Percentiles rank a stretch among this genome's conserved stretches.
phyloP scores from a whole-genome alignment of 2,888 invertebrate species.

The Mongoloraphidia duomilia region DNA sequence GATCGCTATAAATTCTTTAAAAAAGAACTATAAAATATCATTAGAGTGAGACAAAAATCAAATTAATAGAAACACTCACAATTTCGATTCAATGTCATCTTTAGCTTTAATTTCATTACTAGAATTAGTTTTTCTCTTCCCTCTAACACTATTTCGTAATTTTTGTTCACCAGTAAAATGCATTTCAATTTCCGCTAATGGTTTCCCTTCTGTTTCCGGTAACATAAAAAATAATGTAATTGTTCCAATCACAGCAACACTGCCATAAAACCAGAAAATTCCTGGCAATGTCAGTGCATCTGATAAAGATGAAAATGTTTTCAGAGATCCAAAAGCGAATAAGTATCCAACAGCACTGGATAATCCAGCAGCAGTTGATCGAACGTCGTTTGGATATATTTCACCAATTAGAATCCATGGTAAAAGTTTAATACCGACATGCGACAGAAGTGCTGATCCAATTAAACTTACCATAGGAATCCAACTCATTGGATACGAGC shows the following conservation, averaged over 20 bases:
- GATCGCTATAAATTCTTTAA: too few relatives aligned
- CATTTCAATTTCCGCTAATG: slow-evolving; percentile 52
- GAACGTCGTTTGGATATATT: slow-evolving; percentile 51
- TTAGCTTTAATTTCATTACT: neutral
- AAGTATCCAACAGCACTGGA: slow-evolving; percentile 61
- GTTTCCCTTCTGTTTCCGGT: slow-evolving; percentile 74
- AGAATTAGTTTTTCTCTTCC: slow-evolving; percentile 20
- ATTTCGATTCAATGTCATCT: neutral
- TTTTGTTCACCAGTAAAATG: slow-evolving; percentile 48
- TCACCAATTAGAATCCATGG: slow-evolving; percentile 75
- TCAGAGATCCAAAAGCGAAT: slow-evolving; percentile 61
- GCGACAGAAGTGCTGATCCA: slow-evolving; percentile 50
- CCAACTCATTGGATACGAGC: slow-evolving; percentile 31
- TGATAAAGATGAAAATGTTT: slow-evolving; percentile 54
- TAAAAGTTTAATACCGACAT: slow-evolving; percentile 51
- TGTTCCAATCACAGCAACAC: slow-evolving; percentile 47
- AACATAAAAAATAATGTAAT: slow-evolving; percentile 48
- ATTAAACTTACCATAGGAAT: slow-evolving; percentile 52
- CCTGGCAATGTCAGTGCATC: slow-evolving; percentile 48
- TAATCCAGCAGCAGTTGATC: slow-evolving; percentile 57
- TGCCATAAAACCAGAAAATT: slow-evolving; percentile 55
- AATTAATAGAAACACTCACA: too few relatives aligned
- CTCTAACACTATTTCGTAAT: slow-evolving; percentile 33
- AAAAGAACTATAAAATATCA: too few relatives aligned
- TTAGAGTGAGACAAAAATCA: too few relatives aligned